phyloP scores from a whole-genome alignment of 2,888 invertebrate genomes.

The Drosophila borborema region DNA sequence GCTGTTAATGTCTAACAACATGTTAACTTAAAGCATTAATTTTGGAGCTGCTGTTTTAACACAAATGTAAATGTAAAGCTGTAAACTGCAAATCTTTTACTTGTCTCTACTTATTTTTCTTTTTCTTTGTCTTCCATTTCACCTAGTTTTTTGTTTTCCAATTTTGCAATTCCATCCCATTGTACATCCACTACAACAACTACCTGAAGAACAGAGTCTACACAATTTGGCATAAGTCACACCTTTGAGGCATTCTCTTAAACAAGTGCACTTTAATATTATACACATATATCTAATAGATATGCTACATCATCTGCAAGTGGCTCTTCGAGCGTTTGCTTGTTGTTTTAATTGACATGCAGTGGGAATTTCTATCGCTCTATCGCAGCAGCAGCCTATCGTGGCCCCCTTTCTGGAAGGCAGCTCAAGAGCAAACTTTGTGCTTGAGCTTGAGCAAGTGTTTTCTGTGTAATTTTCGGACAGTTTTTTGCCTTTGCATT shows the following conservation, averaged over 20 bases:
- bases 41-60: neutral
- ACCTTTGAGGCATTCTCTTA: constrained; percentile 40
- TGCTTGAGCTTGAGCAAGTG: constrained; percentile 14
- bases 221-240: constrained; percentile 44
- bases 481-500: constrained; percentile 5
- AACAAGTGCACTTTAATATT: constrained; percentile 48
- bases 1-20: too few relatives aligned
- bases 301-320: constrained; percentile 27
- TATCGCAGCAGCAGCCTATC: neutral
- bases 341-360: constrained; percentile 33
- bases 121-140: neutral
- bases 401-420: neutral
- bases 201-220: neutral
- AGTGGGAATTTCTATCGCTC: constrained; percentile 4
- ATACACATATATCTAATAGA: constrained; percentile 35
- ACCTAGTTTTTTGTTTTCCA: neutral
- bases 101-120: neutral
- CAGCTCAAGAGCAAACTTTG: constrained; percentile 26
- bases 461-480: constrained; percentile 24
- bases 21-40: too few relatives aligned
- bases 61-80: neutral
- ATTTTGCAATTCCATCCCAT: neutral
- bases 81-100: neutral
- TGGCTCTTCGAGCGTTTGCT: constrained; percentile 24
- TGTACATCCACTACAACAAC: neutral